Conservation (phyloP, 2,797 vertebrate genomes). For the Adrianichthys oophorus region DNA sequence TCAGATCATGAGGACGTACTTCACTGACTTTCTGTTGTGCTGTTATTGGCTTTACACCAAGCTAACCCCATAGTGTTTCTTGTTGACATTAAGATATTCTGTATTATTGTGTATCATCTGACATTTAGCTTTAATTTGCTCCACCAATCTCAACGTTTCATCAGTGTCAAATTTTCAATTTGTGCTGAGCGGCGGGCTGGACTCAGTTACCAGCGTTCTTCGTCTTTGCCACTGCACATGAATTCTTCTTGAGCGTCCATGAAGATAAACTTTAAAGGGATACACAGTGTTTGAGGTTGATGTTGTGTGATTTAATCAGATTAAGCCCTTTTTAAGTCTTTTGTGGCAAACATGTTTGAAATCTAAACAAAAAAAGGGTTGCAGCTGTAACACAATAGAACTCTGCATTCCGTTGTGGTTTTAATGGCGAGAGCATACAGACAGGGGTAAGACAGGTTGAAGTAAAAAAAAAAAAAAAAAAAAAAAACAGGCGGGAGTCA, state of each 20-base stretch:
- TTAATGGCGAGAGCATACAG: no score
- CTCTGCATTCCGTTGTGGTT: background rate
- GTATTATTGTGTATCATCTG: conserved; percentile 8
- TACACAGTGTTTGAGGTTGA: no score
- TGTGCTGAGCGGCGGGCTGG: background rate
- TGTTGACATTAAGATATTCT: conserved; percentile 10
- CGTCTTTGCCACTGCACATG: background rate
- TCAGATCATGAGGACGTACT: conserved; percentile 42
- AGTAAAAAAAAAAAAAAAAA: no score
- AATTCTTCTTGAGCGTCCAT: no score
- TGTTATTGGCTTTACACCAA: conserved; percentile 34
- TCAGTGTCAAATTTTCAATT: conserved; percentile 7
- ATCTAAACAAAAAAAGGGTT: background rate
- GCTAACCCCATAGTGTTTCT: conserved; percentile 22
- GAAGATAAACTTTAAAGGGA: no score
- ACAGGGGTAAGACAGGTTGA: no score
- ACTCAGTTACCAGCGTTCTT: conserved; percentile 3
- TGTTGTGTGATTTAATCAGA: no score
- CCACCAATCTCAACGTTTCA: conserved; percentile 11
- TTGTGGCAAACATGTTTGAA: no score
- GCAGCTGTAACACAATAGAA: background rate
- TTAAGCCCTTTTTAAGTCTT: no score
- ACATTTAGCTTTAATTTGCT: conserved; percentile 3
- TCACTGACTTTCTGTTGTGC: conserved; percentile 24
- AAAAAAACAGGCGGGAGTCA: no score